A percentile compares a stretch with the other conserved stretches of the same genome.
Conservation (phyloP, 1,140 invertebrate genomes). For the Phthorimaea operculella region DNA sequence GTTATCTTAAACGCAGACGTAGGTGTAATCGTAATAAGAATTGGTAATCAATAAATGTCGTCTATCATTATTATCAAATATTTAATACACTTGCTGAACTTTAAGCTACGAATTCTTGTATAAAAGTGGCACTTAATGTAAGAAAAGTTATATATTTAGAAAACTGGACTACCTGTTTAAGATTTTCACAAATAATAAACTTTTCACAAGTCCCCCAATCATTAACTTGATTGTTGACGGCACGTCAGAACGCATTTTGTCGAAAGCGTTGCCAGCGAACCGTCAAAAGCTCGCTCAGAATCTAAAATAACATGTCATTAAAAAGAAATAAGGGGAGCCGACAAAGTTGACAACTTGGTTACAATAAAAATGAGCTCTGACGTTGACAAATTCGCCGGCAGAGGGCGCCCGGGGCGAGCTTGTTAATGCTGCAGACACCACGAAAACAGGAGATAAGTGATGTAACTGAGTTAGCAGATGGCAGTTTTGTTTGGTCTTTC, state of each 20-base stretch:
- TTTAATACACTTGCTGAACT: too few species aligned
- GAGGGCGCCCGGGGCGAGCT: constrained; percentile 19
- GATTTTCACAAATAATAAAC: too few species aligned
- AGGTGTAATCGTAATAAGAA: too few species aligned
- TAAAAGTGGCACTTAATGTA: too few species aligned
- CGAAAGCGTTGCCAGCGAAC: neutral
- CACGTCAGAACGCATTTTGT: neutral
- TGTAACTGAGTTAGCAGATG: neutral
- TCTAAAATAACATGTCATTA: constrained; percentile 22
- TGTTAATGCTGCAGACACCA: constrained; percentile 12
- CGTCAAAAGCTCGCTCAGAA: neutral
- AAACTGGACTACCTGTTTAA: too few species aligned
- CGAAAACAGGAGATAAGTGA: neutral
- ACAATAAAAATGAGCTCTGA: constrained; percentile 38
- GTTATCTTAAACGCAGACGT: too few species aligned
- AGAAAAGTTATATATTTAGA: too few species aligned
- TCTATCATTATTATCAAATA: too few species aligned
- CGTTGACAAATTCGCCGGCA: constrained; percentile 35
- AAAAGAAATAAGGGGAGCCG: constrained; percentile 26
- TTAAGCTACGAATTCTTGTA: too few species aligned
- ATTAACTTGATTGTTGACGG: neutral
- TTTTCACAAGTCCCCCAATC: too few species aligned
- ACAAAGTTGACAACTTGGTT: constrained; percentile 31
- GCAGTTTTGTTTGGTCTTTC: too few species aligned
- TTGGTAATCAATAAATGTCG: too few species aligned